phyloP scores from a whole-genome alignment of 2,888 invertebrate species.

The Ormia ochracea region DNA sequence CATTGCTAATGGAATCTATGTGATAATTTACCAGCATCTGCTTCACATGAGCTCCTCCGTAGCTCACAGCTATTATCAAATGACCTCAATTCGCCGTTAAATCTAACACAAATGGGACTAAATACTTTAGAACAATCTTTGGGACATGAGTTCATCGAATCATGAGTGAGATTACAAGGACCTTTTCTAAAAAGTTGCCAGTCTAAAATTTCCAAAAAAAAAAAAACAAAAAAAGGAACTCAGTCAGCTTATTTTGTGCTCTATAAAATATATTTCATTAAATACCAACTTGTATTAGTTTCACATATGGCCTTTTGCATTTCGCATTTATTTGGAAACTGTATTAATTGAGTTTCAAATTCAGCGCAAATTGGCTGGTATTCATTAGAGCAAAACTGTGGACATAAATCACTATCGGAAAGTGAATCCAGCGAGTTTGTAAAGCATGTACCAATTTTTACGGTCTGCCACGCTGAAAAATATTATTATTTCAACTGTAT shows the following conservation, averaged over 20 bases:
- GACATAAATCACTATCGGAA: neutral
- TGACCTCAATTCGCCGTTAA: neutral
- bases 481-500: neutral
- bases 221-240: no score
- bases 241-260: neutral
- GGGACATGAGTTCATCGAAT: neutral
- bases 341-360: neutral
- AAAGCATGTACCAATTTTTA: neutral
- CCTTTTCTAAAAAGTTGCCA: neutral
- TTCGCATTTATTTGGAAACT: slow-evolving; percentile 16
- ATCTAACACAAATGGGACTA: slow-evolving; percentile 2
- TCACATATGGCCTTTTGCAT: neutral
- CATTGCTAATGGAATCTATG: neutral
- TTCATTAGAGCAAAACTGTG: slow-evolving; percentile 8
- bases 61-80: slow-evolving; percentile 15
- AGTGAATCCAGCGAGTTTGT: neutral
- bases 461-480: neutral
- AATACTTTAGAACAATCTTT: neutral
- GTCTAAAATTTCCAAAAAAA: neutral
- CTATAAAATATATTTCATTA: neutral
- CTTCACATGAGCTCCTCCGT: neutral
- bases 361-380: slow-evolving; percentile 46
- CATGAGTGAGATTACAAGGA: neutral
- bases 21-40: neutral
- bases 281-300: slow-evolving; percentile 6